These are phyloP conservation scores for Neoarius graeffei DNA, from an alignment of 2,113 vertebrate species.

Conservation along the genomic window DNA sequence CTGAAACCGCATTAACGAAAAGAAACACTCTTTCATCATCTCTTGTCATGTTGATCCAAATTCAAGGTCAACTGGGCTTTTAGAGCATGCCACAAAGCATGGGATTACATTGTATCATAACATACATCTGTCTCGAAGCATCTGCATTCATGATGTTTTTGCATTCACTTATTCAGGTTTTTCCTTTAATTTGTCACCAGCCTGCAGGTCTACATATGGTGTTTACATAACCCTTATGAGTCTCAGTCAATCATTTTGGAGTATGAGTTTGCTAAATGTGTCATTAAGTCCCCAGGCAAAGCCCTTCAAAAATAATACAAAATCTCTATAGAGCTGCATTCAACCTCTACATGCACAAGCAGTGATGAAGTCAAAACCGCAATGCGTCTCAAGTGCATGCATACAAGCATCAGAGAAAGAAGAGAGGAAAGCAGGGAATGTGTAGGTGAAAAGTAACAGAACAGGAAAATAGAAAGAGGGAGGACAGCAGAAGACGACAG, in stretches of 20 bases:
- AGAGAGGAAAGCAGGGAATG: conserved; percentile 46
- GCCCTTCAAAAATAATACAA: conserved; percentile 34
- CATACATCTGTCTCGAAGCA: background rate
- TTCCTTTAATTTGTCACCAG: background rate
- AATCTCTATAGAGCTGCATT: conserved; percentile 25
- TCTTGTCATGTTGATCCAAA: background rate
- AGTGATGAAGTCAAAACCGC: conserved; percentile 53
- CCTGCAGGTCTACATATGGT: too few relatives aligned
- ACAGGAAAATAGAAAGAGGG: conserved; percentile 51
- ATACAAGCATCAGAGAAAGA: conserved; percentile 59
- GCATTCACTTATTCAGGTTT: background rate
- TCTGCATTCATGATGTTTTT: background rate
- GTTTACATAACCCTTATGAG: background rate
- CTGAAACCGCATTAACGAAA: background rate
- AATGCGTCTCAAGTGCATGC: conserved; percentile 65
- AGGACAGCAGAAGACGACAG: conserved; percentile 28
- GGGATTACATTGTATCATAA: background rate
- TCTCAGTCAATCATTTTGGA: background rate
- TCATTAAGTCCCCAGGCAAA: conserved; percentile 13
- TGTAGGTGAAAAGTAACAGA: conserved; percentile 52
- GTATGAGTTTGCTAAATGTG: background rate
- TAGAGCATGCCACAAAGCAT: background rate
- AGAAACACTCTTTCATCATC: background rate
- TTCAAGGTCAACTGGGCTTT: background rate
- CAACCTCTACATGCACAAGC: conserved; percentile 60